Base-by-base conservation (phyloP, 2,113 vertebrate species). In the Mionectes macconnelli region DNA sequence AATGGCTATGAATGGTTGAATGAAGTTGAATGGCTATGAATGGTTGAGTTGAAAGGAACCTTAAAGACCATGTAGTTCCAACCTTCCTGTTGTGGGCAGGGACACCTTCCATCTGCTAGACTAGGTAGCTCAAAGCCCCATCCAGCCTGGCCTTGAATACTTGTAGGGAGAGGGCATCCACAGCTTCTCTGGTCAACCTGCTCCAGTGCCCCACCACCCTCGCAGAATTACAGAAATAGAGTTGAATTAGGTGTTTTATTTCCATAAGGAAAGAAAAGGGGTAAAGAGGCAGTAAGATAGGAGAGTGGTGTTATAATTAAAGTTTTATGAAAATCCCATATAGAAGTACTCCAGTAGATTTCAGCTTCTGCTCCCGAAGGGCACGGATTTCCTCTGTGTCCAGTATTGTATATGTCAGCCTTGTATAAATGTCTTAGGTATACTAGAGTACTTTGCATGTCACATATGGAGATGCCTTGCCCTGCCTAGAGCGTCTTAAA, bases 11-110 rank as follows among this genome's bases (percentile, higher is more conserved):
- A n/a, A n/a, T n/a, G n/a, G n/a, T n/a, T n/a, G n/a, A n/a, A n/a
- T n/a, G n/a, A n/a, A n/a, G n/a, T n/a, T n/a, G n/a, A n/a, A n/a
- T n/a, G n/a, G n/a, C n/a, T n/a, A n/a, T n/a, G 18, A 89, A 44
- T 33, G 18, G 18, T 31, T 81, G 9, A 22, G 31, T 73, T 53
- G 35, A 50, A 50, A 57, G 15, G 33, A 24, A 49, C 35, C 9
- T 40, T 31, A 22, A 70, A 49, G 25, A 19, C 42, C 6, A 49
- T 49, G 35, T 72, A 33, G 27, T 57, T 73, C 59, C 42, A 50
- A 3, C 3, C 9, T 21, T 14, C 17, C 9, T 31, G 31, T 42
- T 0, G 0, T 63, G 35, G 49, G 4, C 30, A 64, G 24, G 35
- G 42, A 42, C 14, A 27, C 6, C 45, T 70, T 52, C 6, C 28